Conservation (phyloP, 92 coral and sea anemone species). For the Blastomussa wellsi region DNA sequence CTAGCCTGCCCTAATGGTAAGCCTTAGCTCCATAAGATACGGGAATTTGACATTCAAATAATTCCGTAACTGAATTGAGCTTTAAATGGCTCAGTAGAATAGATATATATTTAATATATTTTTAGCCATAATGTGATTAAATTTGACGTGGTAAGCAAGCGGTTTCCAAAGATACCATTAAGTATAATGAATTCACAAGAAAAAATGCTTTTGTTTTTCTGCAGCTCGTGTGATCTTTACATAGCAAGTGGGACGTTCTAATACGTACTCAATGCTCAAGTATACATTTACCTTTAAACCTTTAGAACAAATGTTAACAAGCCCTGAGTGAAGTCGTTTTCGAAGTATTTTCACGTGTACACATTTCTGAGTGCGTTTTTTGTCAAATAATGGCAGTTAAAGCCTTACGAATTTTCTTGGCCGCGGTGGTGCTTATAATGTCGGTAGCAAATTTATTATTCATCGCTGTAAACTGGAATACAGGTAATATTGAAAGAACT, state of each 20-base stretch:
- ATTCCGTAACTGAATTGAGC: not conserved
- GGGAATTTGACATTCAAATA: not conserved
- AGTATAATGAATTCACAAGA: not conserved
- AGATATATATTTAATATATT: not conserved
- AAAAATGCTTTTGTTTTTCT: constrained; percentile 20
- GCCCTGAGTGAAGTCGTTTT: not conserved
- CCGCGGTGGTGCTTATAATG: constrained; percentile 13
- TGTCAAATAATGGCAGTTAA: constrained; percentile 6
- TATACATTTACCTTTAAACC: not conserved
- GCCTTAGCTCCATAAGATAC: no score
- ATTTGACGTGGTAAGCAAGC: not conserved
- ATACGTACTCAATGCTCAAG: no score
- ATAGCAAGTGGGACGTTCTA: not conserved
- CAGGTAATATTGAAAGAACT: not conserved
- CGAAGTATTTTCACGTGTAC: no score
- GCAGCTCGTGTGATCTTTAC: not conserved
- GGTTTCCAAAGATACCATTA: constrained; percentile 17
- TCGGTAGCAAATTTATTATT: constrained; percentile 19
- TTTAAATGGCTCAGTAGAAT: not conserved
- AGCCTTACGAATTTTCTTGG: not conserved
- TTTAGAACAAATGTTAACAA: not conserved
- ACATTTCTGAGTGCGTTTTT: not conserved
- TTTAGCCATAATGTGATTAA: not conserved
- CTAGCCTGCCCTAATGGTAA: no score
- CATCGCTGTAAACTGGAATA: constrained; percentile 23